A percentile compares a stretch with the other conserved stretches of the same genome.
Evolutionary conservation across 53 echinoderm and acorn worm genomes (phyloP).

Genomic region (Glandiceps talaboti): DNA sequence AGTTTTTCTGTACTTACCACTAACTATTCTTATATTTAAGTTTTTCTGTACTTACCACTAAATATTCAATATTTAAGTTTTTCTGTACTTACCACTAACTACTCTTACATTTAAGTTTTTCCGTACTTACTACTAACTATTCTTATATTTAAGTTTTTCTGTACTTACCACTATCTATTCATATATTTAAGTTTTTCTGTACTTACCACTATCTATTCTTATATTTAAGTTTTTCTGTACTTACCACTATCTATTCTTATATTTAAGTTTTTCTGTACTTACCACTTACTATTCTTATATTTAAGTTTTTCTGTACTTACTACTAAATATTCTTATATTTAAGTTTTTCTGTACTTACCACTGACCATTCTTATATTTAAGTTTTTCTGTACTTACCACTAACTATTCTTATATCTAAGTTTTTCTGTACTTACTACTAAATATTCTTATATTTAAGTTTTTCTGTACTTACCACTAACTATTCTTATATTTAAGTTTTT

Average conservation of each 20-base stretch:
- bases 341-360: too few relatives aligned
- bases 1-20: conserved; percentile 79
- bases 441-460: too few relatives aligned
- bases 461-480: conserved; percentile 77
- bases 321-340: conserved; percentile 94
- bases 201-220: conserved; percentile 82
- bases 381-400: conserved; percentile 82
- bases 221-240: conserved; percentile 65
- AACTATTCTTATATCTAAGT: conserved; percentile 76
- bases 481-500: conserved; percentile 76
- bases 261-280: conserved; percentile 69
- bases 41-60: conserved; percentile 82
- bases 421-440: conserved; percentile 59
- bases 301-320: conserved; percentile 58
- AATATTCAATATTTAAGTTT: conserved; percentile 81
- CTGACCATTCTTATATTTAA: conserved; percentile 77
- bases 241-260: conserved; percentile 85
- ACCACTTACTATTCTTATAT: conserved; percentile 84
- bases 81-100: conserved; percentile 62
- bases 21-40: conserved; percentile 72
- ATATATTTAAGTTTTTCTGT: conserved; percentile 67
- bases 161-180: conserved; percentile 81
- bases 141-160: conserved; percentile 73
- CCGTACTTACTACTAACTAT: conserved; percentile 82
- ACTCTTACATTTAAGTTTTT: conserved; percentile 77